phyloP scores from a whole-genome alignment of 2,113 vertebrate species.

The Hucho hucho region DNA sequence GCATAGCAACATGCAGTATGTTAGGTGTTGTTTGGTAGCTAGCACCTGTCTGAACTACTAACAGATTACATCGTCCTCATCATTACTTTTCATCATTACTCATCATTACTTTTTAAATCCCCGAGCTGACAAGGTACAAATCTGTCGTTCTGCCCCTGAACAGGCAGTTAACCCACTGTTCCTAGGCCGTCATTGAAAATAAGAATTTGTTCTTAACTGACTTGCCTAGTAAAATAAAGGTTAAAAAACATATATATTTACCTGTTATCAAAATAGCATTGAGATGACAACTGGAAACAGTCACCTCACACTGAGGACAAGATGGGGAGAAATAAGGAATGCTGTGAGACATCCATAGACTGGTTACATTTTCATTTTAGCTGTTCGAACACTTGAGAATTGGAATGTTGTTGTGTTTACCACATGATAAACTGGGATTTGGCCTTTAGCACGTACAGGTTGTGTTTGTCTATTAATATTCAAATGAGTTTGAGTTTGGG shows the following conservation, averaged over 20 bases:
- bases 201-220: no score
- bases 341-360: neutral
- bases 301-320: neutral
- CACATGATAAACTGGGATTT: neutral
- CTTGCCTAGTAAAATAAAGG: no score
- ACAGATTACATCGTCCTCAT: neutral
- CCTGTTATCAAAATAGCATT: neutral
- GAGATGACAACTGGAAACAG: neutral
- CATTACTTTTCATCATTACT: no score
- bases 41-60: conserved; percentile 7
- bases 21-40: neutral
- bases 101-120: no score
- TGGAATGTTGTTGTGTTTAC: neutral
- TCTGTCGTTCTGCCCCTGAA: no score
- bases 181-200: no score
- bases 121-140: no score
- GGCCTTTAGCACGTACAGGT: neutral
- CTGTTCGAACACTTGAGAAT: neutral
- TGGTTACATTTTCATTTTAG: neutral
- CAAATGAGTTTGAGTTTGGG: neutral
- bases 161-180: no score
- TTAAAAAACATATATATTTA: no score
- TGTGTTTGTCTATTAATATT: conserved; percentile 2
- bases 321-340: neutral
- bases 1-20: neutral